Conservation (phyloP, 2,797 vertebrate genomes). For the Pseudochaenichthys georgianus region DNA sequence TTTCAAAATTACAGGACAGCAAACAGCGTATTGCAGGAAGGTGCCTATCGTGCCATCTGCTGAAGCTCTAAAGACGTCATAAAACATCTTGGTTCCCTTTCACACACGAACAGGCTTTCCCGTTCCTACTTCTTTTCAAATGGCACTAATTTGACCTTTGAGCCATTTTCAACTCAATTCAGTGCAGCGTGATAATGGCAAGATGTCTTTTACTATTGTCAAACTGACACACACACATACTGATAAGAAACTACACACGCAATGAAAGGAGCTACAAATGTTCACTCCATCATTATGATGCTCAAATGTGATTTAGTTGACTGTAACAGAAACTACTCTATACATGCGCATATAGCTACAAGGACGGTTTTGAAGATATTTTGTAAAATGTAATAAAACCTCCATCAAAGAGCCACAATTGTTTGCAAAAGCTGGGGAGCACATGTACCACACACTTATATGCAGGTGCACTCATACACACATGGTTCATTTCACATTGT, state of each 20-base stretch:
- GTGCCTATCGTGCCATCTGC: conserved; percentile 43
- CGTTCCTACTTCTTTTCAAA: conserved; percentile 46
- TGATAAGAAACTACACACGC: not conserved
- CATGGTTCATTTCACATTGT: conserved; percentile 34
- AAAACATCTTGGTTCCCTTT: conserved; percentile 30
- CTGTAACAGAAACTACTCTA: not conserved
- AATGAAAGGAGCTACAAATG: not conserved
- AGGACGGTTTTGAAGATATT: not conserved
- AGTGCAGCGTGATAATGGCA: conserved; percentile 64
- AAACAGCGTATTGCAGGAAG: conserved; percentile 34
- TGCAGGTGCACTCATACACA: not conserved
- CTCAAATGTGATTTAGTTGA: conserved; percentile 30
- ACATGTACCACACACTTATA: not conserved
- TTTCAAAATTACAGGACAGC: conserved; percentile 39
- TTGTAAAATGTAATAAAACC: not conserved
- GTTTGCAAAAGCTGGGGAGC: not conserved
- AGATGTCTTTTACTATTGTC: conserved; percentile 48
- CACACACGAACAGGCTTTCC: conserved; percentile 1
- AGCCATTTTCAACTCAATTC: conserved; percentile 54
- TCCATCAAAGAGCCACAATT: not conserved
- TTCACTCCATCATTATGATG: conserved; percentile 17
- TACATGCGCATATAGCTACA: not conserved
- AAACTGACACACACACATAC: conserved; percentile 27
- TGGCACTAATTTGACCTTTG: conserved; percentile 73
- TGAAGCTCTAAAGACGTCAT: conserved; percentile 39